Evolutionary conservation across 2,113 vertebrate genomes (phyloP), one percentile per base, ranked within the genome.

Genomic region (Scomber colias): DNA sequence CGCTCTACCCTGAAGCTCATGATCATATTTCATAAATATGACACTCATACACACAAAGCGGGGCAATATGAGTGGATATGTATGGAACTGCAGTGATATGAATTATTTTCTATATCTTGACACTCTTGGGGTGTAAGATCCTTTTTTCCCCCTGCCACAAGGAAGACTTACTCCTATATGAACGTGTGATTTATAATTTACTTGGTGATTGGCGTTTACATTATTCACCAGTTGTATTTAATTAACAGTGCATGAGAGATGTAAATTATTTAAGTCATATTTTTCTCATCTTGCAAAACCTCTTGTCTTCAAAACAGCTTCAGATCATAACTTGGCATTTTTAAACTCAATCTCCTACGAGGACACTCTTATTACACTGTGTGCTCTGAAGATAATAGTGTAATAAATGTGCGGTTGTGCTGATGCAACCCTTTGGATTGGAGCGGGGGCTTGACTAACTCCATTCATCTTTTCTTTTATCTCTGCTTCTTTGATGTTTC

Each of bases 1-100:
- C 0, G 2, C 8, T 57, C 49, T 54, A 63, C 48, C 75, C 68
- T 45, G 30, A 73, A 27, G 63, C 85, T 35, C 63, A 40, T n/a
- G 61, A 63, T 91, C 84, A 24, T 54, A 62, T 90, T 87, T 72
- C 86, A 68, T 61, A 71, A 81, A 79, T 61, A 40, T 16, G 31
- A 2, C 1, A 3, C 46, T 56, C 30, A 16, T 14, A 71, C 54
- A 46, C 54, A 61, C 55, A 64, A 55, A 66, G 70, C 14, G 0
- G 5, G 54, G 60, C 50, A 76, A 14, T 21, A 72, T 72, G 56
- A 53, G 70, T 59, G 27, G 17, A 17, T 19, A 5, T 53, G 56
- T 45, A 13, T 71, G 72, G 0, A 51, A 69, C 44, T 12, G 15
- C n/a, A 11, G 30, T 21, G 44, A 19, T 17, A n/a, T 35, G 24